Conservation (phyloP, 2,113 vertebrate species). For the Hylia prasina region DNA sequence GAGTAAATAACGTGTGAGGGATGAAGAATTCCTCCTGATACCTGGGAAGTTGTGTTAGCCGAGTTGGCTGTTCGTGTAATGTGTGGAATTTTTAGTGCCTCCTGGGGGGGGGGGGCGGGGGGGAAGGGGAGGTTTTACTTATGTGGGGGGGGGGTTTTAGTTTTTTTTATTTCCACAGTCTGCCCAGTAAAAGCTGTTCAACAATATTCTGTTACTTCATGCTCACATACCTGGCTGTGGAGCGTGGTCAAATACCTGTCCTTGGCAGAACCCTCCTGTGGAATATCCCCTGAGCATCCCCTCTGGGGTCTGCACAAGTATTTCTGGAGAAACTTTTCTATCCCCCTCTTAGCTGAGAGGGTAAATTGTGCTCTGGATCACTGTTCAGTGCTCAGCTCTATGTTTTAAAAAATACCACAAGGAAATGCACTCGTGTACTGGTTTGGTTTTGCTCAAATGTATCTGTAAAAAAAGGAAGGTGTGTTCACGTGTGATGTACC, state of each 20-base stretch:
- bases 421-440: rapidly evolving
- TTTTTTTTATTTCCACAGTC: neutral
- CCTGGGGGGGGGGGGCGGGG: no score
- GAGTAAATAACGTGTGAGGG: neutral
- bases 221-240: neutral
- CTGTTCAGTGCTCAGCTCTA: neutral
- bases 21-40: neutral
- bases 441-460: neutral
- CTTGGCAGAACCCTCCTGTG: neutral
- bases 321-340: neutral
- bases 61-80: neutral
- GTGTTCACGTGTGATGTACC: neutral
- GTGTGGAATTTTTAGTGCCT: neutral
- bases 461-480: neutral
- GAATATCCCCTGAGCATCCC: no score
- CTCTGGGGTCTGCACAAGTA: neutral
- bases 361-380: neutral
- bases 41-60: neutral
- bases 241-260: neutral
- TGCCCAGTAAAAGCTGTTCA: neutral
- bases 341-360: neutral
- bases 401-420: neutral
- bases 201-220: neutral
- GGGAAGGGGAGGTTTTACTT: neutral
- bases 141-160: rapidly evolving